Base-by-base conservation (phyloP, 2,888 invertebrate genomes). In the Drosophila paramelanica region DNA sequence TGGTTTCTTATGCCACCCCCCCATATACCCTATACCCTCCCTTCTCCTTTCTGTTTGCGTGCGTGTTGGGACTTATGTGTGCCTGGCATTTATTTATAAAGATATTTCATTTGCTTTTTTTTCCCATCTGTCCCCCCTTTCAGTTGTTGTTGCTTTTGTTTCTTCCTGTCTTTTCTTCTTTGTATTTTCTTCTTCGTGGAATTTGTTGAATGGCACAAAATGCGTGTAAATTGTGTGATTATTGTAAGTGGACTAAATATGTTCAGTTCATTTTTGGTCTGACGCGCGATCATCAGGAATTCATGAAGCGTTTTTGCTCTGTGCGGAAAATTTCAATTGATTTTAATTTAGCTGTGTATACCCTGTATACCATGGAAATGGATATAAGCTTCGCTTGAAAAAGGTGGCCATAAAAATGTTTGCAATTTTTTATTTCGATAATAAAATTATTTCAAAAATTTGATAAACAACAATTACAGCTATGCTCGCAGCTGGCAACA, bases 171-270 rank as follows among this genome's bases (percentile, higher is more conserved):
- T n/a, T 4, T 17, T 25, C 10, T 25, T 10, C 42, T 36, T 49
- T 42, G 39, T n/a, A 45, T 55, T 50, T 25, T 5, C 42, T 14
- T 49, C 43, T 52, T 39, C 43, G 41, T n/a, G 59, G 38, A 66
- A 51, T 69, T 45, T 52, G 45, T 58, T 55, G 66, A 51, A 47
- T 62, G 65, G 60, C 77, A 69, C 59, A 67, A 73, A 82, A 81
- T 85, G 86, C 88, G 83, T 83, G 88, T 83, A 88, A 83, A 83
- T 83, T 82, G 83, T 83, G 88, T 82, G 83, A 83, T 83, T 83
- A 85, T 79, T 79, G 82, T 88, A 79, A 83, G 82, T 83, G 88
- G 77, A 57, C 76, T 79, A 69, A 75, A 75, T 75, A 77, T 64
- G 53, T 66, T 52, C 50, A 47, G 59, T 14, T 56, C 25, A 36